phyloP scores from a whole-genome alignment of 1,140 invertebrate genomes.

The Pseudomyrmex pallidus region DNA sequence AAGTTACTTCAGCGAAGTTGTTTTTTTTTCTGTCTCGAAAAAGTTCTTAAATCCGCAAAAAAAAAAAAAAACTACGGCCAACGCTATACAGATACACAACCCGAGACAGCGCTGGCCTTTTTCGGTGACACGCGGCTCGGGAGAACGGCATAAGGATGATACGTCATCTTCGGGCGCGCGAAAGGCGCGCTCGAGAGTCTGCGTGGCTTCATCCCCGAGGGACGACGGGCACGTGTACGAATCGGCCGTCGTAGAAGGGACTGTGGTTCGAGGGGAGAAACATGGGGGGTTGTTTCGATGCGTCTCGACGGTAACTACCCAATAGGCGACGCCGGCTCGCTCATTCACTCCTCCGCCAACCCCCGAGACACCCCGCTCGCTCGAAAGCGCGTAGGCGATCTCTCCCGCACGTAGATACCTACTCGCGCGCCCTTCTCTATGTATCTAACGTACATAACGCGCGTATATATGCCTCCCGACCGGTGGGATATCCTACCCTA shows the following conservation, averaged over 20 bases:
- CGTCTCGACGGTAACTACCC: conserved; percentile 41
- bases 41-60: not conserved
- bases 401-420: conserved; percentile 51
- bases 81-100: not conserved
- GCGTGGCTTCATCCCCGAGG: conserved; percentile 47
- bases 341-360: conserved; percentile 47
- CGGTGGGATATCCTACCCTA: conserved; percentile 65
- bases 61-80: no score
- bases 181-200: conserved; percentile 44
- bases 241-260: conserved; percentile 35
- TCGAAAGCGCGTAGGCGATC: conserved; percentile 56
- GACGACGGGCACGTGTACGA: conserved; percentile 61
- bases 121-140: conserved; percentile 24
- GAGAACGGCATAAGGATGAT: conserved; percentile 15
- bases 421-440: conserved; percentile 3
- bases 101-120: conserved; percentile 18
- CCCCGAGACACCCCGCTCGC: conserved; percentile 34
- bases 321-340: conserved; percentile 32
- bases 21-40: not conserved
- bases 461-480: conserved; percentile 44
- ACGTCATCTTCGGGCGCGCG: conserved; percentile 39
- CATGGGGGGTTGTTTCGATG: conserved; percentile 42
- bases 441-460: conserved; percentile 26
- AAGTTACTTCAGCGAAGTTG: not conserved
- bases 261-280: not conserved